Conservation (phyloP, 2,888 invertebrate species). For the Patella caerulea region DNA sequence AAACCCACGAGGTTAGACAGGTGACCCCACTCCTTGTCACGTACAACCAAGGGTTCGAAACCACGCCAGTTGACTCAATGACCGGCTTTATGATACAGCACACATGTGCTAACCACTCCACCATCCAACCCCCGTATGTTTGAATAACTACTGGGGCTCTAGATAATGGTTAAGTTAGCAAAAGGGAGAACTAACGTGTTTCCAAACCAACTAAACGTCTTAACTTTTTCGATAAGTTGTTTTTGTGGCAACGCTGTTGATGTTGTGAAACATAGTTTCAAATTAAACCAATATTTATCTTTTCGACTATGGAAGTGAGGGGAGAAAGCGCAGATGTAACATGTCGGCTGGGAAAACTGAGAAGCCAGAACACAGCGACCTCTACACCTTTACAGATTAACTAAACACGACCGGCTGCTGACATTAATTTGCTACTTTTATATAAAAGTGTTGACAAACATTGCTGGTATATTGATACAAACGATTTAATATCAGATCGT, state of each 20-base stretch:
- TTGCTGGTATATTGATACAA: background rate
- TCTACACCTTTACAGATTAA: background rate
- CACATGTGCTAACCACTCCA: no score
- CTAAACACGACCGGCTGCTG: background rate
- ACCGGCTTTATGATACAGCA: no score
- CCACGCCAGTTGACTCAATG: no score
- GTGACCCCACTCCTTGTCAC: no score
- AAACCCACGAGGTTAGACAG: no score
- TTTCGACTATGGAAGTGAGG: background rate
- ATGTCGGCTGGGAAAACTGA: background rate
- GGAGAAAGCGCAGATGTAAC: slow-evolving; percentile 5
- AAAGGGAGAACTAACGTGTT: background rate
- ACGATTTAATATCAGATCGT: background rate
- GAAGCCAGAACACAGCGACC: background rate
- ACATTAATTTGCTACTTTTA: background rate
- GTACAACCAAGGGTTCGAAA: no score
- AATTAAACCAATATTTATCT: background rate
- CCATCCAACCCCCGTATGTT: no score
- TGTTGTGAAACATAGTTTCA: slow-evolving; percentile 5
- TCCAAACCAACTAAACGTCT: background rate
- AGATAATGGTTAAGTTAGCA: no score
- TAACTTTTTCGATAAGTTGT: background rate
- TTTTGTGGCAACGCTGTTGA: background rate
- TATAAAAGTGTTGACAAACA: background rate
- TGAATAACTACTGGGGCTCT: no score